Evolutionary conservation across 2,797 vertebrate genomes (phyloP).

Genomic region (Champsocephalus esox): DNA sequence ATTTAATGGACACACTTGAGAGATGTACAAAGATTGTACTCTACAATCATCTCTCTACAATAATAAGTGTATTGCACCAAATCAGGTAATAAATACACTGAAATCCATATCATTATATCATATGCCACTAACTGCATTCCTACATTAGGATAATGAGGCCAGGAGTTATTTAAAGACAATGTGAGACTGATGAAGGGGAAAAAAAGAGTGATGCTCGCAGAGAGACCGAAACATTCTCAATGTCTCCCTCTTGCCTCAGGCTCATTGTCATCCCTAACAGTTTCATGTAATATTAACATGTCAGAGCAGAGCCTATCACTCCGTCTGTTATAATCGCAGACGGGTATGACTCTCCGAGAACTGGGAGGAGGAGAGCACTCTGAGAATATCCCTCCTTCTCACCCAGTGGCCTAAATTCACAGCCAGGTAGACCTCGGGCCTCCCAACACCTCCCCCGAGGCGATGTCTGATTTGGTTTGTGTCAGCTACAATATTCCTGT

Average conservation of each 20-base stretch:
- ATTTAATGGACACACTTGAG: conserved; percentile 12
- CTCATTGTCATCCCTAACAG: conserved; percentile 79
- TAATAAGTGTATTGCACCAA: conserved; percentile 32
- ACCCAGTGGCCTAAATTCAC: conserved; percentile 72
- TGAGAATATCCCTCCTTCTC: conserved; percentile 61
- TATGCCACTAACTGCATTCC: conserved; percentile 48
- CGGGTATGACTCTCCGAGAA: conserved; percentile 54
- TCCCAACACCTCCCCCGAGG: conserved; percentile 25
- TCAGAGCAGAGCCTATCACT: conserved; percentile 63
- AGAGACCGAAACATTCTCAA: not conserved
- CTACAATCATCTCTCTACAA: not conserved
- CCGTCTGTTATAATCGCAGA: conserved; percentile 65
- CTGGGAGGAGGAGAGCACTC: conserved; percentile 28
- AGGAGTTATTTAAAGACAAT: conserved; percentile 79
- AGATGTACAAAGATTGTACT: not conserved
- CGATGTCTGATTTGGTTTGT: conserved; percentile 58
- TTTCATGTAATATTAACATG: conserved; percentile 83
- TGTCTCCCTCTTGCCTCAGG: conserved; percentile 65
- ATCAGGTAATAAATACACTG: conserved; percentile 61
- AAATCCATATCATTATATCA: conserved; percentile 69
- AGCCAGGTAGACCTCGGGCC: conserved; percentile 62
- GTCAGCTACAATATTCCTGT: conserved; percentile 50
- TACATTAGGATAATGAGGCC: conserved; percentile 83
- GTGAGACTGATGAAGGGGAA: conserved; percentile 44
- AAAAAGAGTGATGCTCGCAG: conserved; percentile 50